Percentiles rank a stretch among this genome's conserved stretches.
Evolutionary conservation across 2,113 vertebrate genomes (phyloP).

Genomic region (Chaenogobius annularis): DNA sequence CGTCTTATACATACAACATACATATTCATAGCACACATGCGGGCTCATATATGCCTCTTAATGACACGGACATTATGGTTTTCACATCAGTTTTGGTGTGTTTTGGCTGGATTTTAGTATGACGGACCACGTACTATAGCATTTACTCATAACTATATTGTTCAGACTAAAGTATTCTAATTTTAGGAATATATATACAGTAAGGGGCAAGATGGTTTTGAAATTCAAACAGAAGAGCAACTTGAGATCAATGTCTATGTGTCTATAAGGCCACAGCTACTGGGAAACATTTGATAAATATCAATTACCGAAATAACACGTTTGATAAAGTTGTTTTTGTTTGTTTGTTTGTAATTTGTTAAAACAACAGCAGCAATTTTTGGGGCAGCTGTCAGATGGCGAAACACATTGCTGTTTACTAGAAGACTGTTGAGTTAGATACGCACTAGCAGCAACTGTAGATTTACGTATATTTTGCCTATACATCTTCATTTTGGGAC

Average conservation of each 20-base stretch:
- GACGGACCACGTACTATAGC: constrained; percentile 1
- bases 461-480: background rate
- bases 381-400: background rate
- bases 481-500: background rate
- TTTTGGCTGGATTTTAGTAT: constrained; percentile 39
- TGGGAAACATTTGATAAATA: no score
- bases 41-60: constrained; percentile 61
- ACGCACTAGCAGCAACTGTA: background rate
- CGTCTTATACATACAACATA: constrained; percentile 73
- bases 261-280: no score
- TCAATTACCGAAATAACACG: no score
- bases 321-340: no score
- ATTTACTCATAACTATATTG: background rate
- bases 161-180: background rate
- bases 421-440: background rate
- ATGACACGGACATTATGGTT: constrained; percentile 43
- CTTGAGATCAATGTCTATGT: no score
- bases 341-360: no score
- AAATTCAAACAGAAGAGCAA: no score
- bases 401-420: background rate
- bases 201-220: background rate
- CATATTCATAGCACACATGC: constrained; percentile 75
- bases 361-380: background rate
- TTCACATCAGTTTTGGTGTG: constrained; percentile 34
- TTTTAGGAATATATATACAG: background rate